These are phyloP conservation scores for Blera fallax DNA, from an alignment of 2,888 invertebrate species.

Conservation along the genomic window DNA sequence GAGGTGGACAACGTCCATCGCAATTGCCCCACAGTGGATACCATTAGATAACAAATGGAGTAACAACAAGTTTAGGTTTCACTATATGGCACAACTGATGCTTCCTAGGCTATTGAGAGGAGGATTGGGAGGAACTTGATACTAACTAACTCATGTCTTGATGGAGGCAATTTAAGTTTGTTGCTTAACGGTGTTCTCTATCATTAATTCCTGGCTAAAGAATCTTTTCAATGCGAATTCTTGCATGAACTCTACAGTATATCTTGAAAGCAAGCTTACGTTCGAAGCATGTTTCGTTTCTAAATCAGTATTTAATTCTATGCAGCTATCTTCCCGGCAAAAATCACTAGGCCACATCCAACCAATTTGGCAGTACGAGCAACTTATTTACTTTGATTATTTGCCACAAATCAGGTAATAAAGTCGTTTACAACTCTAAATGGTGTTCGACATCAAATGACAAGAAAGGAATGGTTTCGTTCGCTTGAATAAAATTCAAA, in stretches of 20 bases:
- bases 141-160: constrained; percentile 42
- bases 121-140: not conserved
- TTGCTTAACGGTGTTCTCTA: constrained; percentile 45
- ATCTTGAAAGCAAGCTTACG: not conserved
- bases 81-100: constrained; percentile 28
- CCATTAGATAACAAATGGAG: constrained; percentile 59
- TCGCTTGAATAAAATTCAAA: not conserved
- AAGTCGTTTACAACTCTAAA: not conserved
- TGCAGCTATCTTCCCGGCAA: not conserved
- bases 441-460: not conserved
- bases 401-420: constrained; percentile 1
- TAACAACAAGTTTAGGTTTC: constrained; percentile 40
- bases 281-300: too few relatives aligned
- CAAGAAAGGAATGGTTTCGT: not conserved
- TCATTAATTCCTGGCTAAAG: constrained; percentile 17
- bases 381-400: constrained; percentile 6
- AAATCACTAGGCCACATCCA: not conserved
- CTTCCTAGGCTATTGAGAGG: not conserved
- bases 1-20: constrained; percentile 59
- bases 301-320: not conserved
- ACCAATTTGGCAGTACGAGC: not conserved
- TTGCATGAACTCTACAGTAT: constrained; percentile 6
- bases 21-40: constrained; percentile 37
- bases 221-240: constrained; percentile 1
- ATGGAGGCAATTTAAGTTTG: constrained; percentile 39